Percentiles rank a stretch among this genome's conserved stretches.
phyloP scores from a whole-genome alignment of 1,140 invertebrate genomes.

The Conus betulinus region DNA sequence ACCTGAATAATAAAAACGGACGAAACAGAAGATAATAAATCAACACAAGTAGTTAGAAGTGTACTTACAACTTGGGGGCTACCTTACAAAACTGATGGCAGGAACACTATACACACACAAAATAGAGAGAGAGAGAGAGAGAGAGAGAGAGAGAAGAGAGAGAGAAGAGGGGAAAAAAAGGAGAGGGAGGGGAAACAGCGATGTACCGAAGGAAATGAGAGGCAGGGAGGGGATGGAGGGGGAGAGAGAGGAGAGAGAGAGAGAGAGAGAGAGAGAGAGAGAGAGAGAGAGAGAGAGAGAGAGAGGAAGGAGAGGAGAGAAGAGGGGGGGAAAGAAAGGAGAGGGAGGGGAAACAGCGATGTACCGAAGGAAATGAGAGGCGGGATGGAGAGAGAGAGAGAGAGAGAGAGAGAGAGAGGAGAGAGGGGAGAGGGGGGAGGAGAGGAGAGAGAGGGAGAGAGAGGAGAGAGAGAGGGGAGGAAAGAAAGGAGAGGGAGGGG shows the following conservation, averaged over 20 bases:
- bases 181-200: neutral
- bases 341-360: neutral
- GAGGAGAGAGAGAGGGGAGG: neutral
- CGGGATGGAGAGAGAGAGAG: neutral
- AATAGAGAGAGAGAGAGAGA: neutral
- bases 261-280: neutral
- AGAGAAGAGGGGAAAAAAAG: neutral
- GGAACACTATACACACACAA: neutral
- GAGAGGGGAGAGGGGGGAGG: neutral
- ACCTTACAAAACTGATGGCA: too few species aligned
- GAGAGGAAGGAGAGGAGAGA: neutral
- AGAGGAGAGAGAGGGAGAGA: neutral
- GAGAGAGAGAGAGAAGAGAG: neutral
- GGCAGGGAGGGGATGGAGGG: neutral
- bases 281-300: constrained; percentile 7
- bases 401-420: neutral
- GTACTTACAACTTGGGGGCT: too few species aligned
- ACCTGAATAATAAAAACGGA: too few species aligned
- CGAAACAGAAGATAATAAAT: too few species aligned
- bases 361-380: neutral
- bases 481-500: neutral
- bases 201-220: neutral
- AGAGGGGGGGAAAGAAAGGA: neutral
- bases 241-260: neutral
- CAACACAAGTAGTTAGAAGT: too few species aligned